phyloP scores from a whole-genome alignment of 2,888 invertebrate species.

The Sinodicranocentrus sp. region DNA sequence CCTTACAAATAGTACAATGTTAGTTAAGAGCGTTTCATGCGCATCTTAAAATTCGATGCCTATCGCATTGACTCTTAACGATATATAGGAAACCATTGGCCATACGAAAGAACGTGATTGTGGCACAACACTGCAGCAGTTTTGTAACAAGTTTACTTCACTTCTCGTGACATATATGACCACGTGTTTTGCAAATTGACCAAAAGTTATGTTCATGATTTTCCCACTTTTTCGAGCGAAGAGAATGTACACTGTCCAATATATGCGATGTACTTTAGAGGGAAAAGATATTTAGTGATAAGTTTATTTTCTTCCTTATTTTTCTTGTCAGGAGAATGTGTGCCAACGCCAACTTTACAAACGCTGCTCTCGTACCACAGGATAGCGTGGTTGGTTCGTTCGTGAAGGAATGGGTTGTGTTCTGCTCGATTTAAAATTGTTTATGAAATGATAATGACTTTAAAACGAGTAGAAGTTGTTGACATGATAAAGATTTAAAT shows the following conservation, averaged over 20 bases:
- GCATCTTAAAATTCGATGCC: neutral
- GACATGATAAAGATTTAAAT: too few species aligned
- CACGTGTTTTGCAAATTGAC: conserved; percentile 59
- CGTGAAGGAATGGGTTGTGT: too few species aligned
- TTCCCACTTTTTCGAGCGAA: conserved; percentile 19
- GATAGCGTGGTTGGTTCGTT: too few species aligned
- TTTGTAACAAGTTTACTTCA: conserved; percentile 32
- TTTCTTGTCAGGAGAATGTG: neutral
- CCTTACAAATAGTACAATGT: neutral
- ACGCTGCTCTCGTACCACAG: too few species aligned
- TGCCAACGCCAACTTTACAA: too few species aligned
- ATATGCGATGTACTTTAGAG: too few species aligned
- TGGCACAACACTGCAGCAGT: neutral
- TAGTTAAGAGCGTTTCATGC: neutral
- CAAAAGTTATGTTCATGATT: conserved; percentile 29
- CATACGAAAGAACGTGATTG: conserved; percentile 27
- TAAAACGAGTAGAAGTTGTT: too few species aligned
- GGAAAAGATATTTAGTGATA: neutral
- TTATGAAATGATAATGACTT: too few species aligned
- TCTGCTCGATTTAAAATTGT: too few species aligned
- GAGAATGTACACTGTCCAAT: neutral
- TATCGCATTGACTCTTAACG: too few species aligned
- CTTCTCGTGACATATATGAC: conserved; percentile 55
- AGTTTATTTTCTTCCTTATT: conserved; percentile 10
- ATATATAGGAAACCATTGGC: too few species aligned